Conservation (phyloP, 2,888 invertebrate genomes). For the Kuschelorhynchus macadamiae region DNA sequence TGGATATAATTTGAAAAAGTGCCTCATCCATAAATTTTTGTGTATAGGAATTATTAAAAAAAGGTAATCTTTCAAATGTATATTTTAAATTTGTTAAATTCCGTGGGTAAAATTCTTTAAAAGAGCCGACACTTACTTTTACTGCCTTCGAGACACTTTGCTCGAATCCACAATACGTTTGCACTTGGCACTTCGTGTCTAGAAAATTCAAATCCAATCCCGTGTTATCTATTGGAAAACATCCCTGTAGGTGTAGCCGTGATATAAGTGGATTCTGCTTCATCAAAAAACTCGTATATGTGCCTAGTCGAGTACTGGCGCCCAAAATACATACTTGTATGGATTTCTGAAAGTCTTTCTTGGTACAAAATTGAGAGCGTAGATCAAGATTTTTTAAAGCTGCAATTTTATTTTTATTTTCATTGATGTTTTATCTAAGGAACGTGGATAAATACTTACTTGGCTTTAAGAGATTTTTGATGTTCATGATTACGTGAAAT, state of each 20-base stretch:
- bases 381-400: neutral
- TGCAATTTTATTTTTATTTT: too few relatives aligned
- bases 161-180: constrained; percentile 53
- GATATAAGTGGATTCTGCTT: constrained; percentile 71
- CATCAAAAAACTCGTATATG: constrained; percentile 70
- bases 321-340: constrained; percentile 68
- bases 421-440: too few relatives aligned
- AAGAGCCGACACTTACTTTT: constrained; percentile 60
- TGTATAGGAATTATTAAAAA: too few relatives aligned
- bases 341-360: constrained; percentile 49
- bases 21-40: too few relatives aligned
- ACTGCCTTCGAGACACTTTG: constrained; percentile 58
- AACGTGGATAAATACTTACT: too few relatives aligned
- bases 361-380: constrained; percentile 17
- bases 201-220: constrained; percentile 62
- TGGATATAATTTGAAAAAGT: too few relatives aligned
- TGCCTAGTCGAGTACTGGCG: constrained; percentile 71
- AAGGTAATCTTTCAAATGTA: too few relatives aligned
- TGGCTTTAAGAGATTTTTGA: too few relatives aligned
- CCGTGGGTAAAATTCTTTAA: too few relatives aligned
- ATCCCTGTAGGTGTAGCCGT: constrained; percentile 62
- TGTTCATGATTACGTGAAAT: too few relatives aligned
- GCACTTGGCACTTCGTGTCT: constrained; percentile 62
- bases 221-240: constrained; percentile 56
- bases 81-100: too few relatives aligned